phyloP scores from a whole-genome alignment of 2,113 vertebrate species.

The Mohoua ochrocephala region DNA sequence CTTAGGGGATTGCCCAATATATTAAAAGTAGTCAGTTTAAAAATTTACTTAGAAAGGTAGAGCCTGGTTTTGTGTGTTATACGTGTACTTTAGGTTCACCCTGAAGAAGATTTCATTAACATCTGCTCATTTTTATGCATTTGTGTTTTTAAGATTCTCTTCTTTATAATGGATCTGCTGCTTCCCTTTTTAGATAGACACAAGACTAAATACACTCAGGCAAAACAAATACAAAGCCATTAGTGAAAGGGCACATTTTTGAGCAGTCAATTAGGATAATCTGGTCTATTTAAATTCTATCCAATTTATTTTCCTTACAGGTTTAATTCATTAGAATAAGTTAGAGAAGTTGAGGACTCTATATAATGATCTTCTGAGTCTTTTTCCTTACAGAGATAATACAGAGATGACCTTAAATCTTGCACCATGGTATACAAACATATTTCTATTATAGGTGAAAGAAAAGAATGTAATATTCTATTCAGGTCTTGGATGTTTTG shows the following conservation, averaged over 20 bases:
- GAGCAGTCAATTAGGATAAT: background rate
- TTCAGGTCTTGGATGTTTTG: background rate
- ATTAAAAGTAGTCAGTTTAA: background rate
- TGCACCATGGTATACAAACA: background rate
- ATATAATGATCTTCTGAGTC: background rate
- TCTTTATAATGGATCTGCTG: background rate
- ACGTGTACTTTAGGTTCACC: background rate
- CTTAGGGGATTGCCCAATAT: background rate
- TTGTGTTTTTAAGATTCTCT: background rate
- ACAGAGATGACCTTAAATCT: background rate
- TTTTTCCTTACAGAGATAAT: background rate
- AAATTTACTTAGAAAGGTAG: constrained; percentile 6
- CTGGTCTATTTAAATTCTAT: constrained; percentile 5
- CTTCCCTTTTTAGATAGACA: background rate
- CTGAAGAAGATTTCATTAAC: background rate
- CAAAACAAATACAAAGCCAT: constrained; percentile 3
- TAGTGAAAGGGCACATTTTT: constrained; percentile 12
- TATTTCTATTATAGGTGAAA: background rate
- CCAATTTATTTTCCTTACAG: background rate
- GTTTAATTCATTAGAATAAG: background rate
- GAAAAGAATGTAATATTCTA: background rate
- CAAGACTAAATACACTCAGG: background rate
- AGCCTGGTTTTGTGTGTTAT: background rate
- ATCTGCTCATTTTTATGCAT: background rate
- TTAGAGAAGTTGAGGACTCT: background rate